These are phyloP conservation scores for Platycheirus albimanus DNA, from an alignment of 2,888 invertebrate species.

Conservation along the genomic window DNA sequence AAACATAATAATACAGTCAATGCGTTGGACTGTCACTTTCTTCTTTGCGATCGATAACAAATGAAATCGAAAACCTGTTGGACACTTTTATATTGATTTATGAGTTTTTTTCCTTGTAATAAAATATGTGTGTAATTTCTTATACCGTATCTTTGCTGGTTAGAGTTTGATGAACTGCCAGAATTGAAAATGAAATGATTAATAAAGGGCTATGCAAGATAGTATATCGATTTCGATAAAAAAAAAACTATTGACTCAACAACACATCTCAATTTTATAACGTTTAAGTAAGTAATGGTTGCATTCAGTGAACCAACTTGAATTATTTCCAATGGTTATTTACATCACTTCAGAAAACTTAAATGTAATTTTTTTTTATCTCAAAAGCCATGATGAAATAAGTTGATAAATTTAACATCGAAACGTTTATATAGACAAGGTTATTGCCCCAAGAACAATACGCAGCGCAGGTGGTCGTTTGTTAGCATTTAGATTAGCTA, in stretches of 20 bases:
- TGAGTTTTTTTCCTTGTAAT: background rate
- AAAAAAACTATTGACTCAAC: too few species aligned
- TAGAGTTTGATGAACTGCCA: background rate
- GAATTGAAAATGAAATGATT: background rate
- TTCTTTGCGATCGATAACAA: constrained; percentile 57
- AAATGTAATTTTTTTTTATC: background rate
- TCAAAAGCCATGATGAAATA: background rate
- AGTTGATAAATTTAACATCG: background rate
- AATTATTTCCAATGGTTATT: too few species aligned
- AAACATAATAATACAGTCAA: background rate
- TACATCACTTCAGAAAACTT: background rate
- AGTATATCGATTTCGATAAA: background rate
- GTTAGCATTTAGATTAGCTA: background rate
- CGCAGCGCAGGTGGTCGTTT: background rate
- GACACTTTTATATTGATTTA: constrained; percentile 17
- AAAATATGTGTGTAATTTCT: constrained; percentile 32
- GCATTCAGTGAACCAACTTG: too few species aligned
- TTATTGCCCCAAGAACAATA: constrained; percentile 21
- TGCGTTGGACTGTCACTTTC: constrained; percentile 60
- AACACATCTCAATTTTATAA: too few species aligned
- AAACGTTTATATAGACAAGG: background rate
- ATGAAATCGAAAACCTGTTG: constrained; percentile 60
- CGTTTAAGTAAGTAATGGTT: too few species aligned
- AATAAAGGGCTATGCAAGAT: too few species aligned
- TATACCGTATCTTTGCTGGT: background rate